A percentile compares a stretch with the other conserved stretches of the same genome.
phyloP scores from a whole-genome alignment of 2,113 vertebrate species.

The Verasper variegatus region DNA sequence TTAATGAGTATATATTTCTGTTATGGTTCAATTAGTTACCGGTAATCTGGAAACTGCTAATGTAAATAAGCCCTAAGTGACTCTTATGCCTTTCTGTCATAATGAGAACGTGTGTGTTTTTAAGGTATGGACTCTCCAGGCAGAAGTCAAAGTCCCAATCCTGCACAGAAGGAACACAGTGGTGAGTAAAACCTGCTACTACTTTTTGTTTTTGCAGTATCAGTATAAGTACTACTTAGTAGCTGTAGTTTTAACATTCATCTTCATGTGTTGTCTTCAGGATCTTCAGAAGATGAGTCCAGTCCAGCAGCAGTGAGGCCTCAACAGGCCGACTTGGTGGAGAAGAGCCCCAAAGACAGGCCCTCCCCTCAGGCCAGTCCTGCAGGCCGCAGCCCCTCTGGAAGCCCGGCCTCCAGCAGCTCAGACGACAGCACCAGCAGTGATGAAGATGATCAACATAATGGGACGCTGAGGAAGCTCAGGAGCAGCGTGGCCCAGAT shows the following conservation, averaged over 20 bases:
- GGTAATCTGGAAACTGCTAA: neutral
- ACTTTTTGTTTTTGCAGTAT: neutral
- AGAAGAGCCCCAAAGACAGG: slow-evolving; percentile 26
- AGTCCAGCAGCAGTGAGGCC: slow-evolving; percentile 26
- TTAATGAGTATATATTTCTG: no score
- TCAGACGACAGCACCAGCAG: slow-evolving; percentile 48
- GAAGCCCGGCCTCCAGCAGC: slow-evolving; percentile 43
- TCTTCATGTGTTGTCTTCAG: slow-evolving; percentile 9
- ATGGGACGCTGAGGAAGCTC: slow-evolving; percentile 63
- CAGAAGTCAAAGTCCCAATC: slow-evolving; percentile 50
- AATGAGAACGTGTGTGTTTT: neutral
- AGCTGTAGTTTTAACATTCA: neutral
- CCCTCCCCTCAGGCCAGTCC: slow-evolving; percentile 16
- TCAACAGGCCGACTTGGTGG: neutral
- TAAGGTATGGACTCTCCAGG: slow-evolving; percentile 67
- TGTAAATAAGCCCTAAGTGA: neutral
- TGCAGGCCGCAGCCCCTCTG: neutral
- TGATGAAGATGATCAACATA: slow-evolving; percentile 67
- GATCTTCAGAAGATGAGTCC: slow-evolving; percentile 42
- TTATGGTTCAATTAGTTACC: no score
- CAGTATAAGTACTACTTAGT: no score
- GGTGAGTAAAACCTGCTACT: slow-evolving; percentile 30
- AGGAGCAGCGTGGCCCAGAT: slow-evolving; percentile 83
- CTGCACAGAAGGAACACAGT: slow-evolving; percentile 30
- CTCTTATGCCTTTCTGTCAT: neutral